Evolutionary conservation across 1,140 invertebrate genomes (phyloP).

Genomic region (Geopemphigus sp.): DNA sequence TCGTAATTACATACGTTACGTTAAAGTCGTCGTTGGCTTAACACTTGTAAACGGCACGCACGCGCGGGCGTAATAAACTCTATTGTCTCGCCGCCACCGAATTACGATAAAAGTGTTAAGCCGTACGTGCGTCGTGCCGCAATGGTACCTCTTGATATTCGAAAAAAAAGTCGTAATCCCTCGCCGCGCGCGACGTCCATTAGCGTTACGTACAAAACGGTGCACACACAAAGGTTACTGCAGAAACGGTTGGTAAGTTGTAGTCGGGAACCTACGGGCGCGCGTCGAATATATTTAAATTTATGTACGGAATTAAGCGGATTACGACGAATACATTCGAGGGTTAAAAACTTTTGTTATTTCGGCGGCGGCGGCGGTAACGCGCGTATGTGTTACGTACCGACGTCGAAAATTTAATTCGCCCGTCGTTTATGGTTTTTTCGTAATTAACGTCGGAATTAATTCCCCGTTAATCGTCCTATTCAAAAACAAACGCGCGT

Average conservation of each 20-base stretch:
- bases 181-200: neutral
- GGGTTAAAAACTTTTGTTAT: slow-evolving; percentile 27
- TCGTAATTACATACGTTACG: no score
- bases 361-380: neutral
- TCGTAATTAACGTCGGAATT: no score
- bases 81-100: no score
- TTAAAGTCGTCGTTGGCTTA: neutral
- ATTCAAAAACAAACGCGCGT: no score
- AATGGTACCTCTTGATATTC: neutral
- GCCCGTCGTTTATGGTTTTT: no score
- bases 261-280: neutral
- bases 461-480: no score
- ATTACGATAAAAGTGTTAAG: slow-evolving; percentile 15
- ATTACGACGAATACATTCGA: neutral
- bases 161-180: slow-evolving; percentile 21
- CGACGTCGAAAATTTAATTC: neutral
- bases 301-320: slow-evolving; percentile 24
- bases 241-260: slow-evolving; percentile 22
- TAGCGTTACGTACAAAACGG: neutral
- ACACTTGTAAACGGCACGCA: neutral
- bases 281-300: slow-evolving; percentile 27
- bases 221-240: slow-evolving; percentile 3
- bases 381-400: neutral
- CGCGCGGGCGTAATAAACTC: neutral
- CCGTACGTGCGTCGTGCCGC: neutral